These are phyloP conservation scores for Chymomyza caudatula DNA, from an alignment of 2,888 invertebrate species.

Conservation along the genomic window DNA sequence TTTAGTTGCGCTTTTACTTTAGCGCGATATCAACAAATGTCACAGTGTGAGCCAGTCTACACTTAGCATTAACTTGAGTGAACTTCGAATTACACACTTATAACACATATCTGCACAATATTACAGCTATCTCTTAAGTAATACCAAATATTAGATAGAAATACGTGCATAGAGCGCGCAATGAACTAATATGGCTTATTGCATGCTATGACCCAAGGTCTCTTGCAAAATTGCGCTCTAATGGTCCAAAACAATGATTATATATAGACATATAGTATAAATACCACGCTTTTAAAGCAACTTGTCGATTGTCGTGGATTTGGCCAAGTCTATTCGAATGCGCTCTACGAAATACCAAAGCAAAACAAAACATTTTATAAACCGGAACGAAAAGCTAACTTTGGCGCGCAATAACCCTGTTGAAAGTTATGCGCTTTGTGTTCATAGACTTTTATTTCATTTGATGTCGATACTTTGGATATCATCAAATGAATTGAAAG, in stretches of 20 bases:
- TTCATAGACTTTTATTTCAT: too few species aligned
- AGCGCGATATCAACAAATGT: neutral
- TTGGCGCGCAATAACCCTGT: constrained; percentile 1
- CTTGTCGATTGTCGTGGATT: constrained; percentile 23
- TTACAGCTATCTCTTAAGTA: neutral
- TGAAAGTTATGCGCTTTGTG: neutral
- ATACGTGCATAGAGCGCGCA: neutral
- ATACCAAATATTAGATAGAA: neutral
- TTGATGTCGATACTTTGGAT: too few species aligned
- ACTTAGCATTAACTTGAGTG: neutral
- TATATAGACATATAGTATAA: constrained; percentile 5
- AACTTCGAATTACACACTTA: neutral
- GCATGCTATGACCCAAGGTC: constrained; percentile 32
- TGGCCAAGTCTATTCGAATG: too few species aligned
- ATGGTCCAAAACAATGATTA: constrained; percentile 18
- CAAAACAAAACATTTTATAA: neutral
- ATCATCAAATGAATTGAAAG: too few species aligned
- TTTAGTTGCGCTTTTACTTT: neutral
- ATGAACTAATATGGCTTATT: neutral
- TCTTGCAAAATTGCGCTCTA: constrained; percentile 37
- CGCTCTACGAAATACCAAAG: neutral
- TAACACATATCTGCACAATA: neutral
- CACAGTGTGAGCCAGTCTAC: too few species aligned
- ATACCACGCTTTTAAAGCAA: constrained; percentile 25
- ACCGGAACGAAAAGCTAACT: neutral